Conservation (phyloP, 2,113 vertebrate genomes). For the Pelecanoides urinatrix region DNA sequence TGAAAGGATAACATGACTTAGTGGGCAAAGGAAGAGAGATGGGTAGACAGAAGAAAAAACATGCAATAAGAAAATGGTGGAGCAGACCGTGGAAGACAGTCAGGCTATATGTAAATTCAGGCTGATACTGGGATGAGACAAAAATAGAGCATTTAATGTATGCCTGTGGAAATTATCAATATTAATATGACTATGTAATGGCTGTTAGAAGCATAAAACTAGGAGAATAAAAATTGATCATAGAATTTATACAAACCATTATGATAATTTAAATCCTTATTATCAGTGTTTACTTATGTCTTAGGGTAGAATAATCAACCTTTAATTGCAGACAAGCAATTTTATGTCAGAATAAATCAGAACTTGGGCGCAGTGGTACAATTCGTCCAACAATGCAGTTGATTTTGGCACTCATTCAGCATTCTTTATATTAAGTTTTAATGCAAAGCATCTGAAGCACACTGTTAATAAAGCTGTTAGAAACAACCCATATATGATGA, state of each 20-base stretch:
- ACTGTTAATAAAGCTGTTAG: slow-evolving; percentile 23
- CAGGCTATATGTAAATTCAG: neutral
- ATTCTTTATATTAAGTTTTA: slow-evolving; percentile 19
- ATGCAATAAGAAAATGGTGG: neutral
- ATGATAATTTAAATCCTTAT: slow-evolving; percentile 27
- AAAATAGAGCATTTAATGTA: neutral
- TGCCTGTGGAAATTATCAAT: neutral
- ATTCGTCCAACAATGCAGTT: slow-evolving; percentile 11
- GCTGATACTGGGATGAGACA: neutral
- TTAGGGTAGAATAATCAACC: neutral
- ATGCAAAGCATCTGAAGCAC: slow-evolving; percentile 38
- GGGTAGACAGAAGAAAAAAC: neutral
- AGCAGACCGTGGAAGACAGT: neutral
- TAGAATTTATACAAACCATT: neutral
- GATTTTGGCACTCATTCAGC: slow-evolving; percentile 17
- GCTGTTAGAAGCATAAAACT: neutral
- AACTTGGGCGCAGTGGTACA: neutral
- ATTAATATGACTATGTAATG: neutral
- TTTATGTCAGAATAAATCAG: slow-evolving; percentile 38
- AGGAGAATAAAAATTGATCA: slow-evolving; percentile 20
- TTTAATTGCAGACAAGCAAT: slow-evolving; percentile 25
- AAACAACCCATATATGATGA: neutral
- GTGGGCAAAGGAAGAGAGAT: neutral
- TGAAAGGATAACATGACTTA: neutral
- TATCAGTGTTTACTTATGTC: slow-evolving; percentile 3